Base-by-base conservation (phyloP, 2,113 vertebrate species). In the Morphnarchus princeps region DNA sequence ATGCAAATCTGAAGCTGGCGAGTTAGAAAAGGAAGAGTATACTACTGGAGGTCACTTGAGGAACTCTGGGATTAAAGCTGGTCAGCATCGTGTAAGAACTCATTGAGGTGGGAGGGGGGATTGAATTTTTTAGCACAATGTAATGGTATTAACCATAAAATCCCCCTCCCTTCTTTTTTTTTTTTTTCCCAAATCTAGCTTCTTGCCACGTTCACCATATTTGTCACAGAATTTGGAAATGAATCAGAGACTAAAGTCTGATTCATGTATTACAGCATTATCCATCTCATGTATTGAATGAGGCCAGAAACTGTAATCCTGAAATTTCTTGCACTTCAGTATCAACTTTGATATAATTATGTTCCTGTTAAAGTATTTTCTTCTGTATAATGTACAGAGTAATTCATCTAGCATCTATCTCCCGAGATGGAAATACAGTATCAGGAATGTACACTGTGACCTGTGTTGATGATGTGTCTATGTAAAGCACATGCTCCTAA, bases 271-370 rank as follows among this genome's bases (percentile, higher is more conserved):
- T 93, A 92, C 65, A 72, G 24, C 65, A 49, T 71, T 88, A 91
- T 76, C 57, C 52, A 31, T 67, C 31, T 90, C 38, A 26, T 54
- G 8, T 76, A 59, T 36, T 79, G n/a, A 65, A 71, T 71, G 59
- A 95, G 45, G 82, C 36, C 59, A 93, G 88, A 83, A 93, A 80
- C 59, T 20, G 58, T 49, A 90, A 90, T 74, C 42, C 38, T 91
- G 84, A 61, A 63, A 90, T 63, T 82, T 94, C 74, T 80, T 92
- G 63, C 32, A n/a, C 42, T 89, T 83, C 63, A 38, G 1, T 81
- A 50, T 78, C 55, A 86, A 34, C 82, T 91, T 83, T 81, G 52
- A 29, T 83, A 29, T 31, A 69, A 73, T 72, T 65, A 24, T 38
- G 17, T 81, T 83, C 63, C 66, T 63, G 7, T 58, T 86, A 19